Conservation (phyloP, 2,888 invertebrate species). For the Lomographa bimaculata region DNA sequence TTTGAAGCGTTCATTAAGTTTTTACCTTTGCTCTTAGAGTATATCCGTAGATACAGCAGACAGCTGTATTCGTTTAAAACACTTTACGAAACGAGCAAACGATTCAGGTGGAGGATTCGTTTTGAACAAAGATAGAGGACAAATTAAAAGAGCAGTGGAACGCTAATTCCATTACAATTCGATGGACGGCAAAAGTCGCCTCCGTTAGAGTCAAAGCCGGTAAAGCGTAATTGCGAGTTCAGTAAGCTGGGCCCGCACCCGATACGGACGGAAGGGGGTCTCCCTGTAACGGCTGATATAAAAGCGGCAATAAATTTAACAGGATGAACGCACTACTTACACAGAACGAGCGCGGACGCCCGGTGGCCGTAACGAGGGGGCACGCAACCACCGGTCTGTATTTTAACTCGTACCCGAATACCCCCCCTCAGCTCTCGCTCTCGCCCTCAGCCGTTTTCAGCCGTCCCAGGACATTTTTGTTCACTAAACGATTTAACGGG, state of each 20-base stretch:
- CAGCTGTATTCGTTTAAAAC: slow-evolving; percentile 31
- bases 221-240: slow-evolving; percentile 82
- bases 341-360: slow-evolving; percentile 68
- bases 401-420: slow-evolving; percentile 49
- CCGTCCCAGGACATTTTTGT: slow-evolving; percentile 44
- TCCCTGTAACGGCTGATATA: slow-evolving; percentile 81
- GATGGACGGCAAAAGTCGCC: slow-evolving; percentile 81
- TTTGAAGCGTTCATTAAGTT: slow-evolving; percentile 3
- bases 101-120: slow-evolving; percentile 59
- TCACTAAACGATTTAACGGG: slow-evolving; percentile 47
- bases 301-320: slow-evolving; percentile 83
- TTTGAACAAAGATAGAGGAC: slow-evolving; percentile 69
- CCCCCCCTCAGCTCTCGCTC: slow-evolving; percentile 19
- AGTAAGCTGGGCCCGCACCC: slow-evolving; percentile 80
- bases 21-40: background rate
- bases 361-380: slow-evolving; percentile 73
- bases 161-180: slow-evolving; percentile 82
- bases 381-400: slow-evolving; percentile 62
- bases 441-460: slow-evolving; percentile 44
- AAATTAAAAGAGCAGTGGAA: slow-evolving; percentile 80
- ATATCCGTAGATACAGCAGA: slow-evolving; percentile 8
- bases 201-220: slow-evolving; percentile 77
- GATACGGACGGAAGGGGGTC: slow-evolving; percentile 80
- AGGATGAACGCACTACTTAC: slow-evolving; percentile 83
- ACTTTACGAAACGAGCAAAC: slow-evolving; percentile 40